Conservation (phyloP, 2,113 vertebrate species). For the Thalassarche chlororhynchos region DNA sequence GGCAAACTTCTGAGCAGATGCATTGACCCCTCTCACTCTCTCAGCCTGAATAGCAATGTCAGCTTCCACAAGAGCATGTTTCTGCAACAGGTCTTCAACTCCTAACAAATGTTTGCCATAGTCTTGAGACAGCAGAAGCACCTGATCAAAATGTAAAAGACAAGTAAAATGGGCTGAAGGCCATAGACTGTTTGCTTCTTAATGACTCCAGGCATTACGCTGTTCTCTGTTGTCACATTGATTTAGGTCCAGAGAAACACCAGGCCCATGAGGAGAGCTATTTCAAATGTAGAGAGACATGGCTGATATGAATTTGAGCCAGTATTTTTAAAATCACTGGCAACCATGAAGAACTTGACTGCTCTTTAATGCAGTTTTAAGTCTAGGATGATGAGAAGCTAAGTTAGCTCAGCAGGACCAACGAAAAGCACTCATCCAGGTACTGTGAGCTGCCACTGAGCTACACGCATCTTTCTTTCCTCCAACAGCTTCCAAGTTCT, state of each 20-base stretch:
- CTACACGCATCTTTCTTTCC: neutral
- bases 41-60: constrained; percentile 95
- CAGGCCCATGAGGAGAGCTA: neutral
- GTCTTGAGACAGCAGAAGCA: constrained; percentile 93
- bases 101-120: constrained; percentile 95
- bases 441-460: neutral
- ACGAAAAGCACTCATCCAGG: neutral
- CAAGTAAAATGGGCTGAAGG: neutral
- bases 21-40: constrained; percentile 87
- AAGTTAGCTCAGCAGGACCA: neutral
- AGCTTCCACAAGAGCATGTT: constrained; percentile 92
- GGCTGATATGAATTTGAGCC: neutral
- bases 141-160: constrained; percentile 70
- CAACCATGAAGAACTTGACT: neutral
- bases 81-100: constrained; percentile 95
- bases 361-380: neutral
- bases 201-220: neutral
- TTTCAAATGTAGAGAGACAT: neutral
- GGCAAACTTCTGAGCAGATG: constrained; percentile 89
- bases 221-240: neutral
- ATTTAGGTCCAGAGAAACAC: neutral
- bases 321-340: neutral
- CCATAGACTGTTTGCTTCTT: neutral
- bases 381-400: neutral
- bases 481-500: neutral